Evolutionary conservation across 2,113 vertebrate species (phyloP), one percentile per base, ranked within the genome.

Genomic region (Callipepla squamata): DNA sequence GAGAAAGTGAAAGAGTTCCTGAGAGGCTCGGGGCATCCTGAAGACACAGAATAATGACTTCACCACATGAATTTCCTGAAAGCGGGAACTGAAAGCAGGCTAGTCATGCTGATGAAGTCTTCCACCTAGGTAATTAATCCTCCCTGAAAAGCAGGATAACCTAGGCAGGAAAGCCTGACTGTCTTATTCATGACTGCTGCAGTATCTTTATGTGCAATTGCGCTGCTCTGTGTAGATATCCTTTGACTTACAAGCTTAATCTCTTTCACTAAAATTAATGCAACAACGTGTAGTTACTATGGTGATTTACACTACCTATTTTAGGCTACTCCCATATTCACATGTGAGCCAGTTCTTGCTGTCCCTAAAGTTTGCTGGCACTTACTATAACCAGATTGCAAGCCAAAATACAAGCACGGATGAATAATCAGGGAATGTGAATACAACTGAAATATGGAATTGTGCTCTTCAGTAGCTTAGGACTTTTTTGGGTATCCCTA

Each of bases 251-350:
- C 10, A 82, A 72, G 62, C 59, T 85, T 90, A 28, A 57, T 91
- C 91, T 91, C 65, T 91, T 94, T 85, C 9, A 7, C 77, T 50
- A 47, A 88, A 94, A 89, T 93, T 89, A 89, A 91, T 87, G 89
- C 58, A 91, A 82, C n/a, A 79, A 26, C 67, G 85, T 68, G 59
- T 63, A 77, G 92, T 94, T 95, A 76, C 90, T 95, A 89, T 91
- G 85, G 96, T 66, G 81, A 95, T 85, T 36, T 61, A 45, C 66
- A 45, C 53, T 85, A 72, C 44, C 47, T 81, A n/a, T 72, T 78
- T 87, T 61, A 51, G 58, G 85, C 74, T 94, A 85, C 48, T 89
- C 87, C 40, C 70, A 82, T n/a, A 62, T 53, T 85, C 62, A 42
- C 1, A 13, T 61, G 79, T 76, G 72, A 94, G 82, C 22, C 82